Base-by-base conservation (phyloP, 2,888 invertebrate genomes). In the Myopa testacea region DNA sequence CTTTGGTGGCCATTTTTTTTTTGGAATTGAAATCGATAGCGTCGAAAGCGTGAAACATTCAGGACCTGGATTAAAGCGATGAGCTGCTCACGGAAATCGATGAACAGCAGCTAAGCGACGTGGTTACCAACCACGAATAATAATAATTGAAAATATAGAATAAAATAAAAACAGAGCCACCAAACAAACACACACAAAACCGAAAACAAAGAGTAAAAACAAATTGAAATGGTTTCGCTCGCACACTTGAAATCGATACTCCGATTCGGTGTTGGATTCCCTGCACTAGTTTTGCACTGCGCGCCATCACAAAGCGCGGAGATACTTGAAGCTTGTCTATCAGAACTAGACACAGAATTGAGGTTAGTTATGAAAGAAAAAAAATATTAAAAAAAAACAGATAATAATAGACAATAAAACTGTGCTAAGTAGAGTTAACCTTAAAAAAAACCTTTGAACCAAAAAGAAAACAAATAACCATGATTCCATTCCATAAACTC, bases 191-290 rank as follows among this genome's bases (percentile, higher is more conserved):
- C 45, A 45, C 26, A 26, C 26, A 26, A 26, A 26, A 10, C 10
- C 7, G 7, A 45, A 45, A 6, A 45, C 45, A 45, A 45, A 45
- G 45, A 45, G 38, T 55, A 55, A 75, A 75, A 19, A 60, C 10
- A 34, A 72, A 72, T 60, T n/a, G n/a, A 62, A 75, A 67, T 75
- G 58, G 75, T 67, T 75, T 75, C 55, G 26, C 26, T 75, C 19
- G 75, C 58, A 58, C 75, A 75, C 67, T 67, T 75, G 75, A 40
- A 75, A 75, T 75, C 75, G 75, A 75, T 75, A 75, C 26, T 67
- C n/a, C 50, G 19, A n/a, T 40, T 16, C 3, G n/a, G 75, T 75
- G 67, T 75, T 75, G 40, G 55, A 67, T 75, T 75, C 55, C 75
- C 60, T 40, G 40, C 62, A 45, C 40, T 40, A 62, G 40, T 45